Percentiles rank a stretch among this genome's conserved stretches.
These are phyloP conservation scores for Caenorhabditis sulstoni DNA, from an alignment of 2,888 invertebrate genomes.

Conservation along the genomic window DNA sequence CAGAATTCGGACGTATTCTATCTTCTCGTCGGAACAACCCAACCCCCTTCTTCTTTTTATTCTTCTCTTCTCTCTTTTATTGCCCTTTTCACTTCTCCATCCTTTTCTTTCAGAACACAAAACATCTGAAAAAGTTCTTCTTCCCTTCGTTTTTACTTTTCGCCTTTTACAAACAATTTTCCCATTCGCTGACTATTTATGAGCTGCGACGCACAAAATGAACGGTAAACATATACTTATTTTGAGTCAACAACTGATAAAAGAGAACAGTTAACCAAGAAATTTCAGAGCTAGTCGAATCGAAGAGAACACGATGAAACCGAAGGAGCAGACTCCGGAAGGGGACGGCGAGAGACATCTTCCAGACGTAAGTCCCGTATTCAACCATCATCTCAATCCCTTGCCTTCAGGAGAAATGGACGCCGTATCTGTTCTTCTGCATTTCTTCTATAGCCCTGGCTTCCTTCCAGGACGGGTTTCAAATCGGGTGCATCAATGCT, in stretches of 20 bases:
- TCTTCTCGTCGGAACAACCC: not conserved
- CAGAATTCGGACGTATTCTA: not conserved
- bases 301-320: not conserved
- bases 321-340: not conserved
- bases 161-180: not conserved
- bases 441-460: slow-evolving; percentile 51
- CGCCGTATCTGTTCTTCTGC: slow-evolving; percentile 50
- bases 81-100: not conserved
- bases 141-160: slow-evolving; percentile 13
- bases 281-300: slow-evolving; percentile 12
- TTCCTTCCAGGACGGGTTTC: slow-evolving; percentile 61
- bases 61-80: not conserved
- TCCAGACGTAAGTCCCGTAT: slow-evolving; percentile 25
- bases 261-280: not conserved
- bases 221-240: slow-evolving; percentile 5
- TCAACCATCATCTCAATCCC: not conserved
- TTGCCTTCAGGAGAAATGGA: slow-evolving; percentile 43
- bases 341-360: slow-evolving; percentile 6
- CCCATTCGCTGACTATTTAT: slow-evolving; percentile 4
- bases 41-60: not conserved
- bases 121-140: not conserved
- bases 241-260: slow-evolving; percentile 8
- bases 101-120: slow-evolving; percentile 4
- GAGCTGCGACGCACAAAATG: slow-evolving; percentile 7
- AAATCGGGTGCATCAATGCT: slow-evolving; percentile 60